These are phyloP conservation scores for Odobenus rosmarus DNA, from an alignment of 2,113 vertebrate genomes.

Conservation along the genomic window DNA sequence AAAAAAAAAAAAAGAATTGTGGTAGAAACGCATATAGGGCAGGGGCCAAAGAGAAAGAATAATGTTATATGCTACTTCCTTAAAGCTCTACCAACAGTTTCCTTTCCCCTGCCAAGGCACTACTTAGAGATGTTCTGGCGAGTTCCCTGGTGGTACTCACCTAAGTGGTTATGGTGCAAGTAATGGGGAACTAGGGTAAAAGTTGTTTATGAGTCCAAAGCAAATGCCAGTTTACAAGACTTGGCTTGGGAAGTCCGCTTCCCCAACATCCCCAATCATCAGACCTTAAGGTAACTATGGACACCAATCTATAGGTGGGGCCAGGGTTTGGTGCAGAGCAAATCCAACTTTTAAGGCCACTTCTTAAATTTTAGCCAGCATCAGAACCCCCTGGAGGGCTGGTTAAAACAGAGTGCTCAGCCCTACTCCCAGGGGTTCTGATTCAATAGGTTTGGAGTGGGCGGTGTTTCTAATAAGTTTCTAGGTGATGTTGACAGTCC, in stretches of 20 bases:
- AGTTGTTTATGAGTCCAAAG: background rate
- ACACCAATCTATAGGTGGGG: background rate
- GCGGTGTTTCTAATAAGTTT: background rate
- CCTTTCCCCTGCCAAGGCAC: background rate
- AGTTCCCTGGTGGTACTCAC: background rate
- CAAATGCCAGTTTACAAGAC: background rate
- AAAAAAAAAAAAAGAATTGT: background rate
- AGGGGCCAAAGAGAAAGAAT: background rate
- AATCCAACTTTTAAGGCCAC: background rate
- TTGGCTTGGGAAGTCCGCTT: background rate
- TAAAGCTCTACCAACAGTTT: background rate
- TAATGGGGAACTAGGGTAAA: background rate
- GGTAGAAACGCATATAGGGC: background rate
- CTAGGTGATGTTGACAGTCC: background rate
- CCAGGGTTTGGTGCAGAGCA: background rate
- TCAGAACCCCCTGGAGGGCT: background rate
- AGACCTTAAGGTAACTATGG: background rate
- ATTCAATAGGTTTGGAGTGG: background rate
- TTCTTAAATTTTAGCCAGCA: background rate
- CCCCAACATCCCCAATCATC: background rate
- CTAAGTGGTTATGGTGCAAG: background rate
- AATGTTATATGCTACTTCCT: background rate
- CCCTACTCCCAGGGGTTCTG: background rate
- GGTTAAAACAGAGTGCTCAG: background rate
- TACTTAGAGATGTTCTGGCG: background rate